These are phyloP conservation scores for Melanogrammus aeglefinus DNA, from an alignment of 2,797 vertebrate species.

Conservation along the genomic window DNA sequence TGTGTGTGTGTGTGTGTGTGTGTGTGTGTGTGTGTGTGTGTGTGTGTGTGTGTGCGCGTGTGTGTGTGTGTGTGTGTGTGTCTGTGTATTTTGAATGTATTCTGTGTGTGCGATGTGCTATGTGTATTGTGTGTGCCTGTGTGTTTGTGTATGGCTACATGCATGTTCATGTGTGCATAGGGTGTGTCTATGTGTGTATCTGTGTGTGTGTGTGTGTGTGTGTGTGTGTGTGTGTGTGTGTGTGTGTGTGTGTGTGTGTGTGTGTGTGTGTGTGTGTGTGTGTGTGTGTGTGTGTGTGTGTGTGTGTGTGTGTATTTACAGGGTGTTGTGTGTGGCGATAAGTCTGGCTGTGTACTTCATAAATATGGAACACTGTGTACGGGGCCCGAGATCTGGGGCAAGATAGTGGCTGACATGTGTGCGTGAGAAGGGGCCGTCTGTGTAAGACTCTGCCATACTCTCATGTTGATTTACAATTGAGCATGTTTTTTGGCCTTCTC, in stretches of 20 bases:
- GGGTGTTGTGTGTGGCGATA: constrained; percentile 12
- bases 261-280: constrained; percentile 9
- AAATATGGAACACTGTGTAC: constrained; percentile 37
- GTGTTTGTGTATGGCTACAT: neutral
- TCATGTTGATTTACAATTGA: constrained; percentile 62
- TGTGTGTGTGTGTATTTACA: constrained; percentile 3
- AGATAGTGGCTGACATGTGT: constrained; percentile 66
- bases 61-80: too few relatives aligned
- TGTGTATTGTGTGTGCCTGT: constrained; percentile 16
- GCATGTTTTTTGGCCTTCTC: constrained; percentile 43
- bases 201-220: constrained; percentile 12
- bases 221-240: constrained; percentile 6
- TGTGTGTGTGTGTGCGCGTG: too few relatives aligned
- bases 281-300: constrained; percentile 24
- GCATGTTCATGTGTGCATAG: neutral
- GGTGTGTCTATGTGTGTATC: constrained; percentile 14
- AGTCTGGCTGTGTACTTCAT: constrained; percentile 26
- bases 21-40: neutral
- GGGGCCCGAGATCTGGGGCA: constrained; percentile 54
- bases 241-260: constrained; percentile 13
- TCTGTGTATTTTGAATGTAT: too few relatives aligned
- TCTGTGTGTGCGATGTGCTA: constrained; percentile 9
- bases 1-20: constrained; percentile 47
- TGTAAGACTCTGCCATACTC: constrained; percentile 51
- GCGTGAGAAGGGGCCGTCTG: constrained; percentile 65